phyloP scores from a whole-genome alignment of 2,797 vertebrate species.

The Distichodus sexfasciatus region DNA sequence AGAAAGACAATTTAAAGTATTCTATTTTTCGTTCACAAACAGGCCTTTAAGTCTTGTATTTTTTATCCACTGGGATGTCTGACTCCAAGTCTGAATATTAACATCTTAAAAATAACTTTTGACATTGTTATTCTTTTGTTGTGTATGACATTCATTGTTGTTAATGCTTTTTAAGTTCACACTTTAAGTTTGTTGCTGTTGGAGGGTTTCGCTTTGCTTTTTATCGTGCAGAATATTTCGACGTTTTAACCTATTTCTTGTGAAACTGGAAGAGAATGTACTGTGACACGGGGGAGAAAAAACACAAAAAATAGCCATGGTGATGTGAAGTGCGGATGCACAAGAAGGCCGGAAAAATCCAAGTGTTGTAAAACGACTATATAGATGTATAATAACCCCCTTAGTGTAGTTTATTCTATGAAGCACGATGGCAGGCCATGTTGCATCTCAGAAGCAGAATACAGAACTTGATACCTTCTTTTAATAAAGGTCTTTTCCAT shows the following conservation, averaged over 20 bases:
- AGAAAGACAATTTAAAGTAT: slow-evolving; percentile 41
- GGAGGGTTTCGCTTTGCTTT: slow-evolving; percentile 17
- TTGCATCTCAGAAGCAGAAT: background rate
- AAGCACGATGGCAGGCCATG: background rate
- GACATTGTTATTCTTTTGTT: slow-evolving; percentile 32
- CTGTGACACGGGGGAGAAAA: background rate
- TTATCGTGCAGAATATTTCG: slow-evolving; percentile 4
- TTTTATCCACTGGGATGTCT: slow-evolving; percentile 49
- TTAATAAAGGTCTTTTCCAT: background rate
- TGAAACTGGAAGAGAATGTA: slow-evolving; percentile 25
- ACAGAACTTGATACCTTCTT: slow-evolving; percentile 4
- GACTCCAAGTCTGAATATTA: slow-evolving; percentile 1
- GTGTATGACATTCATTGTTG: slow-evolving; percentile 27
- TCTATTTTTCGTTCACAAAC: slow-evolving; percentile 46
- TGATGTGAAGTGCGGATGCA: too few relatives aligned
- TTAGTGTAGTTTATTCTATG: too few relatives aligned
- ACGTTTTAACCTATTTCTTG: background rate
- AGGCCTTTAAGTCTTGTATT: slow-evolving; percentile 40
- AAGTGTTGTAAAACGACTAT: too few relatives aligned
- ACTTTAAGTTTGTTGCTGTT: slow-evolving; percentile 35
- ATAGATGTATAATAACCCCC: too few relatives aligned
- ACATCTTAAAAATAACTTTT: slow-evolving; percentile 40
- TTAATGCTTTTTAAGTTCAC: slow-evolving; percentile 39
- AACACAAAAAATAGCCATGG: background rate
- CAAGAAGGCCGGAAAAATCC: too few relatives aligned